These are phyloP conservation scores for Amyelois transitella DNA, from an alignment of 1,140 invertebrate genomes.

Conservation along the genomic window DNA sequence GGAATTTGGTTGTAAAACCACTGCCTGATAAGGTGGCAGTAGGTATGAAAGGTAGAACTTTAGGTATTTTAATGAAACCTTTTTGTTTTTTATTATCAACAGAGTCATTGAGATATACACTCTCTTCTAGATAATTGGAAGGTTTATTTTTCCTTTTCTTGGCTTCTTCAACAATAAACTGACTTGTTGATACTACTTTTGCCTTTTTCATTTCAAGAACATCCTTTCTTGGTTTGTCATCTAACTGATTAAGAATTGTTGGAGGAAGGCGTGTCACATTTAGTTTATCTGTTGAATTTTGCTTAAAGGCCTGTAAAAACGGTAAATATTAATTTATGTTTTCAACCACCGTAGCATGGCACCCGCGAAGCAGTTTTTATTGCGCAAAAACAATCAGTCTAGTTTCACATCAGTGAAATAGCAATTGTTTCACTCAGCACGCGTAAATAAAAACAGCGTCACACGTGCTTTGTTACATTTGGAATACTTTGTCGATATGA, in stretches of 20 bases:
- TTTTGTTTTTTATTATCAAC: constrained; percentile 33
- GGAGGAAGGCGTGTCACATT: constrained; percentile 41
- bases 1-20: constrained; percentile 58
- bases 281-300: constrained; percentile 36
- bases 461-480: too few species aligned
- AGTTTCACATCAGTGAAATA: too few species aligned
- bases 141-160: constrained; percentile 44
- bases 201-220: constrained; percentile 21
- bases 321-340: not conserved
- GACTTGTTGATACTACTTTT: constrained; percentile 42
- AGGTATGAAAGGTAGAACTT: constrained; percentile 57
- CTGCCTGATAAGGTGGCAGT: constrained; percentile 45
- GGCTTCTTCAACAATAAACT: constrained; percentile 47
- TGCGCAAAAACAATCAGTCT: too few species aligned
- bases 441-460: too few species aligned
- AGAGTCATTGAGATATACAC: constrained; percentile 47
- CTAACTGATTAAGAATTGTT: constrained; percentile 37
- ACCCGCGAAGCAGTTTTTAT: too few species aligned
- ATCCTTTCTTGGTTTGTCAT: constrained; percentile 36
- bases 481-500: too few species aligned
- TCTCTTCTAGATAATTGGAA: constrained; percentile 61
- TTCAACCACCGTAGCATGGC: not conserved
- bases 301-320: constrained; percentile 33
- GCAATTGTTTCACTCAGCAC: too few species aligned
- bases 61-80: constrained; percentile 35